Conservation (phyloP, 2,113 vertebrate genomes). For the Leptocoma aspasia region DNA sequence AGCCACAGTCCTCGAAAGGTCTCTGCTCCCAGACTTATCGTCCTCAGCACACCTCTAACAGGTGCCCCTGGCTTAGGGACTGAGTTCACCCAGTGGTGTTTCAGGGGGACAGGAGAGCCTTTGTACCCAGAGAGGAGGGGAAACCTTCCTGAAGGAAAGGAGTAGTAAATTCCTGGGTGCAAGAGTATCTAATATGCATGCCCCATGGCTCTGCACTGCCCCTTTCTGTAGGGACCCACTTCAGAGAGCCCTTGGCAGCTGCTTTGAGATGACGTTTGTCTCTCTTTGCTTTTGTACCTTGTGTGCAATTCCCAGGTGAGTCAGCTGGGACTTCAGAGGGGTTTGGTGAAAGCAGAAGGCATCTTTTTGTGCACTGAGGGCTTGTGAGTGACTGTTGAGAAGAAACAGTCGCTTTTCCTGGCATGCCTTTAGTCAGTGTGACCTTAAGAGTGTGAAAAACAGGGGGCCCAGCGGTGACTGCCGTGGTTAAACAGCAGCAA, state of each 20-base stretch:
- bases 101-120: not conserved
- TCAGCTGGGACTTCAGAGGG: slow-evolving; percentile 3
- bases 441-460: slow-evolving; percentile 51
- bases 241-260: not conserved
- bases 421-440: slow-evolving; percentile 52
- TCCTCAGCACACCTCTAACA: accelerated
- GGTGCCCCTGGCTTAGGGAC: not conserved
- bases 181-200: not conserved
- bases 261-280: not conserved
- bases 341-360: slow-evolving; percentile 27
- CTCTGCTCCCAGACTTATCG: accelerated
- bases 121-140: not conserved
- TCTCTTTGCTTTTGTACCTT: not conserved
- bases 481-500: slow-evolving; percentile 41
- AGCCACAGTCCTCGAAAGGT: not conserved
- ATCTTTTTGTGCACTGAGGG: not conserved
- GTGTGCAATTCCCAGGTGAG: slow-evolving; percentile 35
- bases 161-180: not conserved
- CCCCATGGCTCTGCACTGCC: not conserved
- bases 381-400: not conserved
- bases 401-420: slow-evolving; percentile 63
- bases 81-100: not conserved
- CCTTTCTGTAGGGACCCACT: not conserved
- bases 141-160: not conserved
- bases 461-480: not conserved